Evolutionary conservation across 2,113 vertebrate genomes (phyloP).

Genomic region (Brienomyrus longianalis): DNA sequence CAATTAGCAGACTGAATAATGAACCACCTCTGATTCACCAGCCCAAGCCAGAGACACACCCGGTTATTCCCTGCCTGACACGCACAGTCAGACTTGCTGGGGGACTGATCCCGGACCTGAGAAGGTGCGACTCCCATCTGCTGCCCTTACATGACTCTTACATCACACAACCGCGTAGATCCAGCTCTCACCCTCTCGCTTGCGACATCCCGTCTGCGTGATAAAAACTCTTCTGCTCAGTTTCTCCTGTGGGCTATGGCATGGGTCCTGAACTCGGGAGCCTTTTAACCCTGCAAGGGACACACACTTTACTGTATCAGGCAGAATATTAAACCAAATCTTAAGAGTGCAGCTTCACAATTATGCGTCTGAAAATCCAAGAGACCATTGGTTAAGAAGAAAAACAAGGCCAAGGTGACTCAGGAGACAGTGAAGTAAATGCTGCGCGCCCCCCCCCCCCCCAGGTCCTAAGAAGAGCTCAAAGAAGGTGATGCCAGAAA

Average conservation of each 20-base stretch:
- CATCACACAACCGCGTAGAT: slow-evolving; percentile 31
- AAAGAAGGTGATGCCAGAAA: not conserved
- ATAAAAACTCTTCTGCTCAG: not conserved
- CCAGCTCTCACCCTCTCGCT: not conserved
- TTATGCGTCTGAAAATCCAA: not conserved
- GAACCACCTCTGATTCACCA: not conserved
- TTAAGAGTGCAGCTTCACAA: not conserved
- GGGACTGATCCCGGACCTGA: not conserved
- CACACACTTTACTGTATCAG: not conserved
- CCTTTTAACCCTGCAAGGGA: not conserved
- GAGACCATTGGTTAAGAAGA: not conserved
- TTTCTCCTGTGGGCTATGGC: not conserved
- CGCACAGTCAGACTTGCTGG: not conserved
- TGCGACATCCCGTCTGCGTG: not conserved
- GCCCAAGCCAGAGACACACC: not conserved
- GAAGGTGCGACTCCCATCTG: not conserved
- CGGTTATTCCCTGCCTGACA: not conserved
- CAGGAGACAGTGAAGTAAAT: not conserved
- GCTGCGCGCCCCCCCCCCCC: not conserved
- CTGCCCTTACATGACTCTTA: slow-evolving; percentile 26
- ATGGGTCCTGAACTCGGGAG: not conserved
- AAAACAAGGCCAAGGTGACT: not conserved
- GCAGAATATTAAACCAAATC: not conserved
- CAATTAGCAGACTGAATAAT: not conserved
- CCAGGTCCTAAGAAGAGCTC: not conserved